Percentiles rank a stretch among this genome's conserved stretches.
Evolutionary conservation across 1,140 invertebrate species (phyloP).

Genomic region (Bombyx mori): ASM3026992v2 NC_085131.1:7421001-7421500

Average conservation of each 20-base stretch:
- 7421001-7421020: neutral
- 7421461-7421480: too few relatives aligned
- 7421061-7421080: slow-evolving; percentile 24
- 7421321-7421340: too few relatives aligned
- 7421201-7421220: slow-evolving; percentile 19
- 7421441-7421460: too few relatives aligned
- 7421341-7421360: too few relatives aligned
- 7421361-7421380: too few relatives aligned
- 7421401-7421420: too few relatives aligned
- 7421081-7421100: slow-evolving; percentile 21
- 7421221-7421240: slow-evolving; percentile 11
- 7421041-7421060: slow-evolving; percentile 34
- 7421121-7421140: slow-evolving; percentile 24
- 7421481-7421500: too few relatives aligned
- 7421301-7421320: too few relatives aligned
- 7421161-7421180: slow-evolving; percentile 23
- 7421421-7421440: too few relatives aligned
- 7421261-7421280: neutral
- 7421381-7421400: too few relatives aligned
- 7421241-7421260: slow-evolving; percentile 11
- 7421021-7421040: slow-evolving; percentile 13
- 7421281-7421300: neutral
- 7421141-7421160: slow-evolving; percentile 16
- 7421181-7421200: slow-evolving; percentile 41
- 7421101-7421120: slow-evolving; percentile 26